Evolutionary conservation across 2,797 vertebrate genomes (phyloP).

Genomic region (Platyrinchus mystaceus): DNA sequence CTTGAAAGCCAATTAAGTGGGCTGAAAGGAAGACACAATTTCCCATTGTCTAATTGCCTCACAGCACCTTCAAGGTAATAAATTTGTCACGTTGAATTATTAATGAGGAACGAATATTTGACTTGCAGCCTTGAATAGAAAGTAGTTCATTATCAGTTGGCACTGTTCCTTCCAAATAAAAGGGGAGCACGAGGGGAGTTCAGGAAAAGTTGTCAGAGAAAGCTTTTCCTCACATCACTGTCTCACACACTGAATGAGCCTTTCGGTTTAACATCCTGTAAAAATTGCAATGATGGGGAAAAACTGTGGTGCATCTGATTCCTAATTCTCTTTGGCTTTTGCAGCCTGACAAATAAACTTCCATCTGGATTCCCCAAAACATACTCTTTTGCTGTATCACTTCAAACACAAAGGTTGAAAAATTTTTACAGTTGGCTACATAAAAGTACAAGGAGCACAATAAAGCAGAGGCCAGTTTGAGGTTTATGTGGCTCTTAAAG

Average conservation of each 20-base stretch:
- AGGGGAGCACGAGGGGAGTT: constrained; percentile 34
- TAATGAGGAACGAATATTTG: constrained; percentile 81
- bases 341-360: background rate
- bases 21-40: constrained; percentile 78
- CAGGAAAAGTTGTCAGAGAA: constrained; percentile 46
- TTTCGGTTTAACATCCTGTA: constrained; percentile 5
- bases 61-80: constrained; percentile 80
- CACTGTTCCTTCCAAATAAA: constrained; percentile 72
- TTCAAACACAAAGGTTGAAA: background rate
- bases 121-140: constrained; percentile 77
- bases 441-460: constrained; percentile 33
- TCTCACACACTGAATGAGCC: background rate
- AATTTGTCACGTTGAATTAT: constrained; percentile 84
- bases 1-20: constrained; percentile 79
- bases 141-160: constrained; percentile 76
- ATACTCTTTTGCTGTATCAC: background rate
- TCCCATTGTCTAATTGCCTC: constrained; percentile 81
- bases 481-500: constrained; percentile 29
- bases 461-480: constrained; percentile 7
- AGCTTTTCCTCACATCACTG: constrained; percentile 31
- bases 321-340: constrained; percentile 26
- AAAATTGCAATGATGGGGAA: background rate
- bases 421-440: background rate
- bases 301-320: background rate
- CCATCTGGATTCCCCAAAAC: background rate